Conservation (phyloP, 2,797 vertebrate species). For the Hypotaenidia philippensis region DNA sequence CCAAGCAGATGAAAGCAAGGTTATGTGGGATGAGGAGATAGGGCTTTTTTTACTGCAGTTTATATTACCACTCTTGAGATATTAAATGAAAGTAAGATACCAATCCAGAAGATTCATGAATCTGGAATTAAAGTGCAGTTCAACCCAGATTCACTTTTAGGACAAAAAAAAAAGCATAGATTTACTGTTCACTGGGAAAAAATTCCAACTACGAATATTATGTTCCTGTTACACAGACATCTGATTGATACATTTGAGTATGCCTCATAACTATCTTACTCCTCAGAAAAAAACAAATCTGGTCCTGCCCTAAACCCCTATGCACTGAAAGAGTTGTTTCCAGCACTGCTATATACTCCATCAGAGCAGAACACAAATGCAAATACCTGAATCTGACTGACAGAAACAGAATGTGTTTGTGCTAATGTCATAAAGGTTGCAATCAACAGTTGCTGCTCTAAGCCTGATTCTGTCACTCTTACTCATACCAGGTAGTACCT, state of each 20-base stretch:
- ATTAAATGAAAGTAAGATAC: background rate
- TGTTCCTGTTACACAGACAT: background rate
- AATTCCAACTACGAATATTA: background rate
- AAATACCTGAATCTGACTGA: background rate
- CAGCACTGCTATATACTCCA: background rate
- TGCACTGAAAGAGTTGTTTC: background rate
- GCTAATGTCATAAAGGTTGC: background rate
- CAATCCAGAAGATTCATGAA: background rate
- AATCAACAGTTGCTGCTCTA: background rate
- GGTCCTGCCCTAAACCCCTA: background rate
- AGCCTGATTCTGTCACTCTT: background rate
- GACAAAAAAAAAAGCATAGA: background rate
- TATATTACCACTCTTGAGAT: background rate
- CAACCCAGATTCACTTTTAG: background rate
- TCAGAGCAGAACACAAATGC: background rate
- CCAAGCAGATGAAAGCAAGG: background rate
- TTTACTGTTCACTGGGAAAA: background rate
- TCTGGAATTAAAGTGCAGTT: background rate
- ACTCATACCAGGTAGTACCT: background rate
- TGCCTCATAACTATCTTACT: background rate
- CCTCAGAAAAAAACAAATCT: background rate
- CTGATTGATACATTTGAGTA: background rate
- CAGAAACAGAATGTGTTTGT: background rate
- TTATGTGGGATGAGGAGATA: background rate
- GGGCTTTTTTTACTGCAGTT: background rate